phyloP scores from a whole-genome alignment of 2,888 invertebrate genomes.

The Temnothorax ravouxi region DNA sequence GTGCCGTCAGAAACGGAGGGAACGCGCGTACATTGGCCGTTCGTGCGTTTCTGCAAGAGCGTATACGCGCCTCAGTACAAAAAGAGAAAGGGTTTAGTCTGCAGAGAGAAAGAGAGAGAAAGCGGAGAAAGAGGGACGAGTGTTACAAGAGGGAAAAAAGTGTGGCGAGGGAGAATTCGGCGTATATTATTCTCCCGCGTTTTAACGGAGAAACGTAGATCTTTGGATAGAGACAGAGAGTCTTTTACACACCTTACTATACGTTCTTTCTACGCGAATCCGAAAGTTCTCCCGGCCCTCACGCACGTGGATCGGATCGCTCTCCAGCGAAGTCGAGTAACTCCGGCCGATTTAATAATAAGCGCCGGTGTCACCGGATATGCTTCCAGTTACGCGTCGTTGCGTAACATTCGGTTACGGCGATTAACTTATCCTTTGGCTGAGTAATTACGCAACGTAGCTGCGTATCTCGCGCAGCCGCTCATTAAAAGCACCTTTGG shows the following conservation, averaged over 20 bases:
- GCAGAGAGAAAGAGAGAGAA: slow-evolving; percentile 27
- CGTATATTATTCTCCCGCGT: slow-evolving; percentile 72
- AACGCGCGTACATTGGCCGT: slow-evolving; percentile 53
- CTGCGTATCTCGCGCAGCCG: slow-evolving; percentile 60
- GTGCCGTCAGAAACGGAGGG: slow-evolving; percentile 42
- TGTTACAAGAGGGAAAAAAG: slow-evolving; percentile 64
- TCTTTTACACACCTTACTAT: neutral
- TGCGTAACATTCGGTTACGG: slow-evolving; percentile 73
- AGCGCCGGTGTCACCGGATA: slow-evolving; percentile 46
- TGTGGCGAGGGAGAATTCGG: slow-evolving; percentile 55
- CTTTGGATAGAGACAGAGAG: slow-evolving; percentile 38
- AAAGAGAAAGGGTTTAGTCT: slow-evolving; percentile 61
- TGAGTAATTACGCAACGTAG: slow-evolving; percentile 75
- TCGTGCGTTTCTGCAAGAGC: slow-evolving; percentile 64
- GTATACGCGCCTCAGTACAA: slow-evolving; percentile 62
- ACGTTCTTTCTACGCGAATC: slow-evolving; percentile 14
- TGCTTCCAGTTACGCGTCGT: slow-evolving; percentile 55
- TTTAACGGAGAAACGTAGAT: slow-evolving; percentile 66
- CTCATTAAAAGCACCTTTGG: slow-evolving; percentile 67
- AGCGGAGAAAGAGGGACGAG: slow-evolving; percentile 57
- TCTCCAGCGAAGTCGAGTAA: slow-evolving; percentile 8
- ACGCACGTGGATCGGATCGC: neutral
- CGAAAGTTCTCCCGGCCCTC: neutral
- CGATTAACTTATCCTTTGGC: slow-evolving; percentile 74
- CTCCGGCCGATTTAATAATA: slow-evolving; percentile 42